Percentiles rank a stretch among this genome's conserved stretches.
Evolutionary conservation across 2,113 vertebrate genomes (phyloP).

Genomic region (Mellivora capensis): DNA sequence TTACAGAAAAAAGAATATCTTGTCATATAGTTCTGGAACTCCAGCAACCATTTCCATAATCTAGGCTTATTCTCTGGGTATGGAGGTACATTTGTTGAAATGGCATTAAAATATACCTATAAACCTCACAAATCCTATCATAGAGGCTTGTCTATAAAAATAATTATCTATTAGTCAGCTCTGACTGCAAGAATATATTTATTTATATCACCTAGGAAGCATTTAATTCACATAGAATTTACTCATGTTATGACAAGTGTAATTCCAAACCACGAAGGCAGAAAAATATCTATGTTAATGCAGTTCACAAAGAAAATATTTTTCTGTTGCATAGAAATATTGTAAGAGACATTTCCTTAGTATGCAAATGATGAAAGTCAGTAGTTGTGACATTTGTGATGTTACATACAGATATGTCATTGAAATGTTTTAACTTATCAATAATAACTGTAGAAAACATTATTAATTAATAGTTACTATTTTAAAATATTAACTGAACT

Average conservation of each 20-base stretch:
- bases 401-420: background rate
- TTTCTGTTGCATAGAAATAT: background rate
- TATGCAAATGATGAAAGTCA: conserved; percentile 6
- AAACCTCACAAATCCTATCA: conserved; percentile 16
- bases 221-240: conserved; percentile 25
- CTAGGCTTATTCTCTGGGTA: background rate
- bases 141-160: background rate
- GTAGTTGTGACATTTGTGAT: background rate
- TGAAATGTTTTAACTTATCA: background rate
- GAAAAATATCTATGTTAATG: conserved; percentile 22
- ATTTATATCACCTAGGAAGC: conserved; percentile 15
- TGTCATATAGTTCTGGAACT: background rate
- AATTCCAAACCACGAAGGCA: conserved; percentile 42
- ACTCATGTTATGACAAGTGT: background rate
- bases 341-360: background rate
- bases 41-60: background rate
- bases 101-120: background rate
- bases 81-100: background rate
- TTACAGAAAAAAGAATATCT: background rate
- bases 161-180: conserved; percentile 15
- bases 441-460: background rate
- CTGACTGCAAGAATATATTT: background rate
- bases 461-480: background rate
- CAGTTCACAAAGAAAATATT: background rate
- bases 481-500: background rate